Evolutionary conservation across 2,797 vertebrate genomes (phyloP), one percentile per base, ranked within the genome.

Genomic region (Atherinosoma microstoma): DNA sequence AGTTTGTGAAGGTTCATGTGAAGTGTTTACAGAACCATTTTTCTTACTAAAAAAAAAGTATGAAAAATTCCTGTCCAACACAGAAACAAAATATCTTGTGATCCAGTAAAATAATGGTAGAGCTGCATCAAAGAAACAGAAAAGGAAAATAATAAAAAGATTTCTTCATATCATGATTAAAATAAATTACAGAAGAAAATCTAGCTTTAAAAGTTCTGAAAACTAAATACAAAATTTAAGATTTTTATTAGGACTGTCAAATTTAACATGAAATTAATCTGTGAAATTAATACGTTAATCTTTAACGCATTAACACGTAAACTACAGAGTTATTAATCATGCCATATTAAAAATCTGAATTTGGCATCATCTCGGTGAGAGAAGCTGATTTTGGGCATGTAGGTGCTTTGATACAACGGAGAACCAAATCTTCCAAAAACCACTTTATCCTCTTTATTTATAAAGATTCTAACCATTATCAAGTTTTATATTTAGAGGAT

Each of bases 1-100:
- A 67, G 80, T 65, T 78, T 84, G 74, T 47, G 77, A 60, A 47
- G 77, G 90, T 93, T 95, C 93, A 89, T 84, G 91, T 65, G 29
- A 73, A 77, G 36, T 57, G 82, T 87, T 67, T 77, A 88, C 79
- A 89, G 78, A 93, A 83, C 78, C 87, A 84, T 75, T 82, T 91
- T 90, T 88, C 84, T 86, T 51, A 3, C 29, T 3, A 30, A 18
- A 40, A 30, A 47, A 56, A 22, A 47, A 5, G 30, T 4, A 8
- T 0, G 1, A 85, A 84, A 62, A 58, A 86, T 82, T 69, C 79
- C 57, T 76, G 70, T 67, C 58, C 27, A 67, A 57, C 47, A 78
- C 68, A 75, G 12, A 61, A 72, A 45, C 5, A 42, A 58, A 62
- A 72, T 59, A 70, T 49, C 42, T 58, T 18, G 27, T 29, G 15